Evolutionary conservation across 2,888 invertebrate species (phyloP).

Genomic region (Brachypalpus laphriformis): DNA sequence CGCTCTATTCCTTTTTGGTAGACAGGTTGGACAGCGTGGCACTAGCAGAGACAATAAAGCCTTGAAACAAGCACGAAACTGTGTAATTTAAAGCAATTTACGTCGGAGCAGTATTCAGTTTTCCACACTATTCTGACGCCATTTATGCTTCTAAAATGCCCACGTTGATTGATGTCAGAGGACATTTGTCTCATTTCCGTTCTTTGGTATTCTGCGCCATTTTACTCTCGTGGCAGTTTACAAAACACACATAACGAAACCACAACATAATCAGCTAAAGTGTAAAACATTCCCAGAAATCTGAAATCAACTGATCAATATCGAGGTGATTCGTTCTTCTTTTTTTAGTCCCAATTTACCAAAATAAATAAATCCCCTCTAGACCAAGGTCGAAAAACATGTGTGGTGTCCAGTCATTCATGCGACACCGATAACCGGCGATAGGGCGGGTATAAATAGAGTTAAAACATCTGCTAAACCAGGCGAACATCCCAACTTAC

Average conservation of each 20-base stretch:
- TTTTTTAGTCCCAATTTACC: not conserved
- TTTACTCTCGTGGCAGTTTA: not conserved
- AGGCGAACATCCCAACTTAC: conserved; percentile 43
- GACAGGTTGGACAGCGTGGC: not conserved
- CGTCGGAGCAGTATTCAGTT: not conserved
- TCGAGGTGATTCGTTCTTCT: not conserved
- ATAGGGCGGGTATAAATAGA: conserved; percentile 9
- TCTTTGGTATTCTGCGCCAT: not conserved
- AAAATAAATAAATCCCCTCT: conserved; percentile 7
- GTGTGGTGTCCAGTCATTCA: conserved; percentile 48
- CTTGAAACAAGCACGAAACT: not conserved
- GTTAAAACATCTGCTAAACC: conserved; percentile 59
- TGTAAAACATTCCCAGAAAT: not conserved
- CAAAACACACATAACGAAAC: conserved; percentile 6
- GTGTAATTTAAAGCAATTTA: not conserved
- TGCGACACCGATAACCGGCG: conserved; percentile 21
- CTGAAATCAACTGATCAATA: conserved; percentile 10
- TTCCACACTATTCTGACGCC: not conserved
- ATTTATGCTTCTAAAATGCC: not conserved
- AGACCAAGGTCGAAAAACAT: conserved; percentile 38
- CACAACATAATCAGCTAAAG: conserved; percentile 3
- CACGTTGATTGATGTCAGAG: conserved; percentile 8
- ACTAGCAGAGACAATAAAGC: not conserved
- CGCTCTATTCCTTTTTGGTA: not conserved
- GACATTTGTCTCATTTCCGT: not conserved